Conservation (phyloP, 2,113 vertebrate species). For the Glaucomys volans region DNA sequence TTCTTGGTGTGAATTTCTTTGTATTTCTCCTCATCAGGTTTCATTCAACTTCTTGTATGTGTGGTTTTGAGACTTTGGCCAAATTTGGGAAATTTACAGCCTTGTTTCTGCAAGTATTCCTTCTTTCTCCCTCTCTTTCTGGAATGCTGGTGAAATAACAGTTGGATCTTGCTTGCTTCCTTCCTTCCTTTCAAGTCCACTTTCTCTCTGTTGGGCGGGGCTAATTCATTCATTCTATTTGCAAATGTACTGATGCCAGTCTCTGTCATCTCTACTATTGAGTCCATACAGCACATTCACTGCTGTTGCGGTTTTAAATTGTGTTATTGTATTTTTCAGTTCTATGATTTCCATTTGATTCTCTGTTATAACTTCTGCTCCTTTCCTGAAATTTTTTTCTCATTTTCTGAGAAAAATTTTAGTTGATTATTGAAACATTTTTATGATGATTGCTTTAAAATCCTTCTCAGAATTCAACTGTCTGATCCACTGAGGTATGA, state of each 20-base stretch:
- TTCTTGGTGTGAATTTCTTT: neutral
- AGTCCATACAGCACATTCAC: neutral
- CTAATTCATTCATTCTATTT: neutral
- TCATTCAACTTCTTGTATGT: neutral
- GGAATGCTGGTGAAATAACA: neutral
- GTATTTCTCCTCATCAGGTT: neutral
- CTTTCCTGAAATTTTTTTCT: neutral
- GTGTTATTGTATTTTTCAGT: neutral
- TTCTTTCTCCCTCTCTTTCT: neutral
- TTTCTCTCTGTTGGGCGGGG: neutral
- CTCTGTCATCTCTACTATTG: neutral
- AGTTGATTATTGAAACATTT: neutral
- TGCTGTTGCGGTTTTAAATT: neutral
- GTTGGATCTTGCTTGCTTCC: neutral
- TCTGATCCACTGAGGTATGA: neutral
- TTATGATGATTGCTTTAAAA: constrained; percentile 25
- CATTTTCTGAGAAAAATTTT: neutral
- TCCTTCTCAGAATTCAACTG: neutral
- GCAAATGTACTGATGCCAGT: neutral
- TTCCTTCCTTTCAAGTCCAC: neutral
- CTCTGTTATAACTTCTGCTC: neutral
- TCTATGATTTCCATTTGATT: constrained; percentile 31
- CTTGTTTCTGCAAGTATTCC: neutral
- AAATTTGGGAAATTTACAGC: neutral
- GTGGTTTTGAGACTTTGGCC: neutral